Evolutionary conservation across 2,797 vertebrate species (phyloP).

Genomic region (Pipistrellus kuhlii): DNA sequence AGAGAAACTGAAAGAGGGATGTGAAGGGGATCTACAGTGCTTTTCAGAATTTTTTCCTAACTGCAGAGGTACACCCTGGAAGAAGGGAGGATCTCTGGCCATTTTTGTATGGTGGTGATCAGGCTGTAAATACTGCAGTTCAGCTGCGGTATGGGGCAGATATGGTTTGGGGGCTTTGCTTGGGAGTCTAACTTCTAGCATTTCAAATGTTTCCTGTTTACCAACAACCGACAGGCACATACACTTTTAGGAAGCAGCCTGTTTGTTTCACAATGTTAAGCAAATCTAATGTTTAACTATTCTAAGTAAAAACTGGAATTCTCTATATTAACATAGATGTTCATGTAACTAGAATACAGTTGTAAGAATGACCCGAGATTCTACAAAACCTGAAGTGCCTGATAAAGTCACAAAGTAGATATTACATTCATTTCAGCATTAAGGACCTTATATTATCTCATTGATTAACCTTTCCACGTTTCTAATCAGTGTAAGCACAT

Average conservation of each 20-base stretch:
- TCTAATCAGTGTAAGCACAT: background rate
- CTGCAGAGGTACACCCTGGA: background rate
- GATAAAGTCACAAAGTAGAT: background rate
- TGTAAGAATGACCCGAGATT: background rate
- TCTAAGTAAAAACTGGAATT: constrained; percentile 10
- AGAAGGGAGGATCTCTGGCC: background rate
- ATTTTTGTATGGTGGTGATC: background rate
- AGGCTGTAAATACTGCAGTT: background rate
- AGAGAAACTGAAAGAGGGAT: background rate
- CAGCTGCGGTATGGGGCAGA: background rate
- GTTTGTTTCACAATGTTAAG: background rate
- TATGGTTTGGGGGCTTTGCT: no score
- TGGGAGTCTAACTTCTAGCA: background rate
- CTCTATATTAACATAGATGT: background rate
- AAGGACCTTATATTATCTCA: background rate
- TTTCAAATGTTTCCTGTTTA: constrained; percentile 10
- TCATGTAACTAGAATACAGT: background rate
- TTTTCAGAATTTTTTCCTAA: background rate
- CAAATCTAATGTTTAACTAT: constrained; percentile 28
- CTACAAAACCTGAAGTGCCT: background rate
- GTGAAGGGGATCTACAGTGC: background rate
- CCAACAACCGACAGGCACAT: background rate
- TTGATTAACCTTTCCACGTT: background rate
- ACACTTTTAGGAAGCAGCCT: background rate
- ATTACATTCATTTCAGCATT: background rate